phyloP scores from a whole-genome alignment of 1,140 invertebrate species.

The Trichoplusia ni region DNA sequence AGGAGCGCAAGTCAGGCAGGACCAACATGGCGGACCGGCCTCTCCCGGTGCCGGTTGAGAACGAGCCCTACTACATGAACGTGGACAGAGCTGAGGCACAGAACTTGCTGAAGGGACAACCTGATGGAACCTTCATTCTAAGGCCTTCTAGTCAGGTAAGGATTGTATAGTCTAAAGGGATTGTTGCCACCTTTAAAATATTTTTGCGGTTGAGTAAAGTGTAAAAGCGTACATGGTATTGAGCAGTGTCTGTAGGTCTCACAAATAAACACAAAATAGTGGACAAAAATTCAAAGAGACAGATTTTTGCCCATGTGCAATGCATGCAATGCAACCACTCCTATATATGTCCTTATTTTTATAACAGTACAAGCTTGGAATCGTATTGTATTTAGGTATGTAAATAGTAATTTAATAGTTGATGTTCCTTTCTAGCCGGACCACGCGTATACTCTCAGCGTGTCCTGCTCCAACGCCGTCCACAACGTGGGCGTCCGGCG shows the following conservation, averaged over 20 bases:
- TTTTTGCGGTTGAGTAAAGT: too few relatives aligned
- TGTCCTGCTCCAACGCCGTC: constrained; percentile 67
- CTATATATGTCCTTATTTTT: too few relatives aligned
- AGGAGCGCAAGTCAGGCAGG: constrained; percentile 39
- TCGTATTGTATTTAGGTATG: too few relatives aligned
- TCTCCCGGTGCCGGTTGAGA: constrained; percentile 76
- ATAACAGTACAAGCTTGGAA: too few relatives aligned
- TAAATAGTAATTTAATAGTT: too few relatives aligned
- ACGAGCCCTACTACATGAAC: constrained; percentile 77
- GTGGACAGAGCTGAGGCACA: constrained; percentile 73
- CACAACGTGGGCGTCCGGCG: constrained; percentile 75
- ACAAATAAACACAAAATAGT: too few relatives aligned
- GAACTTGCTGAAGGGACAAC: constrained; percentile 69
- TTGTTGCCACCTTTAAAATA: too few relatives aligned
- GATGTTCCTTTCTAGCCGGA: constrained; percentile 51
- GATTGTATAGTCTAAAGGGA: background rate
- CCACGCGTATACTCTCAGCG: constrained; percentile 74
- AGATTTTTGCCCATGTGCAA: too few relatives aligned
- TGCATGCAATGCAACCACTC: too few relatives aligned
- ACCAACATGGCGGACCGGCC: constrained; percentile 68
- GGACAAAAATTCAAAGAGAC: too few relatives aligned
- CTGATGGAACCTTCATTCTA: constrained; percentile 75
- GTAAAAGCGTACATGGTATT: background rate
- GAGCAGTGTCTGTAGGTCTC: too few relatives aligned
- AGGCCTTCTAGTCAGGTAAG: constrained; percentile 76